These are phyloP conservation scores for Muscicapa comitata DNA, from an alignment of 2,797 vertebrate genomes.

Conservation along the genomic window DNA sequence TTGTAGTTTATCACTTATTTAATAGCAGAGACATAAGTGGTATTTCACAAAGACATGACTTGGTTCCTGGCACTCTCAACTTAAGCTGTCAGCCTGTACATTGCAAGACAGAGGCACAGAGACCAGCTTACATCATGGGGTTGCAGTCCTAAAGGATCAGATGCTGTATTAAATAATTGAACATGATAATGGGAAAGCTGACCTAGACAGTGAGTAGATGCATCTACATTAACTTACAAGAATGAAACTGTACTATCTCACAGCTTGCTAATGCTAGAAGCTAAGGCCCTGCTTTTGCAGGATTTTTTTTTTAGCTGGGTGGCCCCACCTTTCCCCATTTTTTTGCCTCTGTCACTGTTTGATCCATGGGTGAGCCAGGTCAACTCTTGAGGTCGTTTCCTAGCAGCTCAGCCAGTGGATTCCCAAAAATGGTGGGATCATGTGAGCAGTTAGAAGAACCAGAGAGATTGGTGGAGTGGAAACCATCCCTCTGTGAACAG, in stretches of 20 bases:
- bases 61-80: neutral
- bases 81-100: neutral
- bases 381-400: neutral
- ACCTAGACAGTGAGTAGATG: neutral
- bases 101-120: neutral
- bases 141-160: neutral
- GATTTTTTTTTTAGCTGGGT: neutral
- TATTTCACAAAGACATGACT: neutral
- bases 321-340: neutral
- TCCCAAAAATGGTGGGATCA: neutral
- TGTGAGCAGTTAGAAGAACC: neutral
- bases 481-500: neutral
- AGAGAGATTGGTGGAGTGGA: neutral
- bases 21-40: neutral
- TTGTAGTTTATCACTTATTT: neutral
- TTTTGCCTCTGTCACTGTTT: neutral
- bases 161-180: neutral
- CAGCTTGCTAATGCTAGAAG: neutral
- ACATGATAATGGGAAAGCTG: neutral
- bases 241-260: neutral
- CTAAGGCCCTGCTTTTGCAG: neutral
- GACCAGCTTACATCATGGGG: neutral
- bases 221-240: neutral
- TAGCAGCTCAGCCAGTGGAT: neutral
- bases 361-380: neutral